A percentile compares a stretch with the other conserved stretches of the same genome.
These are phyloP conservation scores for Cremastinae sp. DNA, from an alignment of 2,888 invertebrate species.

Conservation along the genomic window DNA sequence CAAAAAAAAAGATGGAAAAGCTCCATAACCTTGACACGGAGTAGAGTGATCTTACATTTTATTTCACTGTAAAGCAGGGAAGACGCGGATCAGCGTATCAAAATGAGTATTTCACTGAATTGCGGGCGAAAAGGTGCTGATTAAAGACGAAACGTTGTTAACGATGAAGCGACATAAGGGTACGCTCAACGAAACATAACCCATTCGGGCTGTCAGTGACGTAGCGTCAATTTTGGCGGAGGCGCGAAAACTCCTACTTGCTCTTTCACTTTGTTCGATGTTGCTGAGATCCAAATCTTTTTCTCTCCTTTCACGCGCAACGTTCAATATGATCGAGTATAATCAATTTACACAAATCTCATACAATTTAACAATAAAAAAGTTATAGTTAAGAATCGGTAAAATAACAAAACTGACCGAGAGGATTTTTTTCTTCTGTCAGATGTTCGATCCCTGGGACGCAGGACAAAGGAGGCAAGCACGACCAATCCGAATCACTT, in stretches of 20 bases:
- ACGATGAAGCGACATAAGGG: slow-evolving; percentile 63
- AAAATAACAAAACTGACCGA: slow-evolving; percentile 45
- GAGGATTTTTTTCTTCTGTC: slow-evolving; percentile 50
- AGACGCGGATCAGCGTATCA: slow-evolving; percentile 6
- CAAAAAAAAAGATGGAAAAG: slow-evolving; percentile 55
- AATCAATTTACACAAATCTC: not conserved
- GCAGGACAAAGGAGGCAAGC: slow-evolving; percentile 71
- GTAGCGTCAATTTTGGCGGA: slow-evolving; percentile 65
- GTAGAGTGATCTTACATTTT: no score
- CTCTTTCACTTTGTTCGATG: slow-evolving; percentile 39
- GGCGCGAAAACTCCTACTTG: slow-evolving; percentile 70
- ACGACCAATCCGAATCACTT: slow-evolving; percentile 59
- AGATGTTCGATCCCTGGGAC: slow-evolving; percentile 65
- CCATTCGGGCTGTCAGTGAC: slow-evolving; percentile 69
- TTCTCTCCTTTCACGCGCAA: not conserved
- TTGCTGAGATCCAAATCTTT: not conserved
- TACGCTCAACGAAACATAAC: slow-evolving; percentile 66
- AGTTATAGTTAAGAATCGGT: slow-evolving; percentile 13
- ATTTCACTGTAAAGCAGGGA: slow-evolving; percentile 12
- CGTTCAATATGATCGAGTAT: not conserved
- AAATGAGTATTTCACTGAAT: not conserved
- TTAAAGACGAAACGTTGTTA: slow-evolving; percentile 41
- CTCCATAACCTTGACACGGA: slow-evolving; percentile 70
- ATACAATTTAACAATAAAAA: not conserved
- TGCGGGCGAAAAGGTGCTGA: not conserved